Percentiles rank a stretch among this genome's conserved stretches.
These are phyloP conservation scores for Melipona beecheii DNA, from an alignment of 2,888 invertebrate species.

Conservation along the genomic window DNA sequence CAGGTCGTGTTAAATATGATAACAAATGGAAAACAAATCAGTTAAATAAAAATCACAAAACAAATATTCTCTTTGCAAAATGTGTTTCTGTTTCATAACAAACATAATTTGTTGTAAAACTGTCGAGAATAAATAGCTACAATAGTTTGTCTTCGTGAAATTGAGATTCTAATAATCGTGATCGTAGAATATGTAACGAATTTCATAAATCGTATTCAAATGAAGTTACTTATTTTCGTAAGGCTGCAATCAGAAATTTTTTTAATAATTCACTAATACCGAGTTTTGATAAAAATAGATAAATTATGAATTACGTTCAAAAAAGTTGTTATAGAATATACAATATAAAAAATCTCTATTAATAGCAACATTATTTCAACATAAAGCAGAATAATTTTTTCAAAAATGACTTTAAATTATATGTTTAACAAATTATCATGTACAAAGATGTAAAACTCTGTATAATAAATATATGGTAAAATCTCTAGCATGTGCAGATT, in stretches of 20 bases:
- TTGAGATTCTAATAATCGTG: slow-evolving; percentile 63
- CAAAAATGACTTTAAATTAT: slow-evolving; percentile 46
- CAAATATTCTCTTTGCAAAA: slow-evolving; percentile 51
- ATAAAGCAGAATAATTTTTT: slow-evolving; percentile 47
- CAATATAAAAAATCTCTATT: slow-evolving; percentile 46
- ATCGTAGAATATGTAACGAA: slow-evolving; percentile 58
- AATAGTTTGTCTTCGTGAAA: slow-evolving; percentile 45
- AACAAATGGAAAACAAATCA: slow-evolving; percentile 69
- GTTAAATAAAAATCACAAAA: slow-evolving; percentile 64
- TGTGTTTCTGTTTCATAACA: slow-evolving; percentile 35
- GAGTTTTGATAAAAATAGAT: slow-evolving; percentile 36
- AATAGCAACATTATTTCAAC: slow-evolving; percentile 53
- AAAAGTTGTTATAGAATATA: slow-evolving; percentile 38
- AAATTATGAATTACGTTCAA: slow-evolving; percentile 52
- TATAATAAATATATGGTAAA: slow-evolving; percentile 69
- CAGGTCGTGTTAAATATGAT: slow-evolving; percentile 64
- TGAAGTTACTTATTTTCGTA: slow-evolving; percentile 45
- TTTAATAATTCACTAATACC: slow-evolving; percentile 37
- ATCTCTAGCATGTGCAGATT: slow-evolving; percentile 66
- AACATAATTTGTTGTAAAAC: slow-evolving; percentile 40
- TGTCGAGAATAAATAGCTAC: slow-evolving; percentile 55
- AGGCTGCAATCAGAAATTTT: slow-evolving; percentile 53
- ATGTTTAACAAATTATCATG: slow-evolving; percentile 56
- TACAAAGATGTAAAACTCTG: slow-evolving; percentile 62
- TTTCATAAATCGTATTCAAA: slow-evolving; percentile 54